Evolutionary conservation across 2,113 vertebrate species (phyloP).

Genomic region (Ochotona princeps): DNA sequence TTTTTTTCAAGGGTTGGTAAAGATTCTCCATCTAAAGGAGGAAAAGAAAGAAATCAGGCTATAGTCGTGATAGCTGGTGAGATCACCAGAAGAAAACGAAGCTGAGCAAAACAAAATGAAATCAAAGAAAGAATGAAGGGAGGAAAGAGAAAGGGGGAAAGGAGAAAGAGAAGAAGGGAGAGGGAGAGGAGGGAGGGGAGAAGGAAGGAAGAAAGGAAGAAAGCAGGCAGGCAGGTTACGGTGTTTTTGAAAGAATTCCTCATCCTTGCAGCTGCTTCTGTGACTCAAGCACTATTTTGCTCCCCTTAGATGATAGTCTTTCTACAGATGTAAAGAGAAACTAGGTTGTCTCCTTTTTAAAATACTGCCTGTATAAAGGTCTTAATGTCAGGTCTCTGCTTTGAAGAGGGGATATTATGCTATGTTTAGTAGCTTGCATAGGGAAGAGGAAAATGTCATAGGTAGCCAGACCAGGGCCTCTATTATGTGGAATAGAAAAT

Average conservation of each 20-base stretch:
- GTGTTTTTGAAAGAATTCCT: background rate
- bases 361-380: background rate
- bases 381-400: background rate
- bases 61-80: background rate
- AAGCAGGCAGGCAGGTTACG: background rate
- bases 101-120: background rate
- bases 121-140: background rate
- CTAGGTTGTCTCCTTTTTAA: background rate
- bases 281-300: background rate
- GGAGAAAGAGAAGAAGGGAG: background rate
- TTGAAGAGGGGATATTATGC: background rate
- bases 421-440: constrained; percentile 15
- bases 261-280: background rate
- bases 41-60: constrained; percentile 13
- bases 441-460: background rate
- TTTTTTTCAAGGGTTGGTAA: constrained; percentile 43
- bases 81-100: background rate
- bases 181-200: background rate
- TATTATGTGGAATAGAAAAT: constrained; percentile 24
- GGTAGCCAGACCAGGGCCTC: background rate
- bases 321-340: background rate
- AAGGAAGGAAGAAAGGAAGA: background rate
- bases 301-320: background rate
- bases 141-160: no score
- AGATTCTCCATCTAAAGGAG: background rate